Evolutionary conservation across 2,888 invertebrate species (phyloP), one percentile per base, ranked within the genome.

Genomic region (Penaeus monodon): DNA sequence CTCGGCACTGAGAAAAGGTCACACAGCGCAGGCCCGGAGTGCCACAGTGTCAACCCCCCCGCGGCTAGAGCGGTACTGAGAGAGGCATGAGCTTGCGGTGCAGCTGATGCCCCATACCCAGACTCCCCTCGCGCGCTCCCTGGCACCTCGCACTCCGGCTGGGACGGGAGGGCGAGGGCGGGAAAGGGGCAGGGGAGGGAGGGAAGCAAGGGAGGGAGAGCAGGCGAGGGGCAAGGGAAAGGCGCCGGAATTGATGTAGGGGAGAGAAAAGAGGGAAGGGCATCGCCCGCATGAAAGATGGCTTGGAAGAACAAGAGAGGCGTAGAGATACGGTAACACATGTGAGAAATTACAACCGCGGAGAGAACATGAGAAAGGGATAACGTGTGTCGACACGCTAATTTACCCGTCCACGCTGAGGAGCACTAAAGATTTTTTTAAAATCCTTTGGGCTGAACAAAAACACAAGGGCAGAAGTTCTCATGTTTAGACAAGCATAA

Each of bases 51-150:
- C 65, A 63, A 80, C 80, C 80, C 24, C 65, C 65, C 65, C 65
- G 66, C 20, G 66, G 64, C 27, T 65, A 65, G 63, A 65, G 80
- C 22, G 80, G 64, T 64, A 80, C 80, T 80, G 80, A 80, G 80
- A 24, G 78, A 63, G 57, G 49, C 63, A 63, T 22, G 24, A 57
- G 57, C 29, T 22, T 24, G n/a, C 22, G 65, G 33, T 27, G n/a
- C 22, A 57, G 57, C 29, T 22, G n/a, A 27, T 57, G 65, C 65
- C 38, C 49, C 33, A 63, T 33, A 57, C 65, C 80, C 80, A 80
- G 22, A 27, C 73, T 73, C 73, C 73, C 73, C 73, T 73, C 73
- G 73, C 73, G 24, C 73, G 73, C 73, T 73, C 27, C 73, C 27
- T 73, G 74, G 44, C 74, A 20, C 73, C 38, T 8, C 73, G 20